A percentile compares a stretch with the other conserved stretches of the same genome.
These are phyloP conservation scores for Pseudochromis fuscus DNA, from an alignment of 2,797 vertebrate genomes.

Conservation along the genomic window DNA sequence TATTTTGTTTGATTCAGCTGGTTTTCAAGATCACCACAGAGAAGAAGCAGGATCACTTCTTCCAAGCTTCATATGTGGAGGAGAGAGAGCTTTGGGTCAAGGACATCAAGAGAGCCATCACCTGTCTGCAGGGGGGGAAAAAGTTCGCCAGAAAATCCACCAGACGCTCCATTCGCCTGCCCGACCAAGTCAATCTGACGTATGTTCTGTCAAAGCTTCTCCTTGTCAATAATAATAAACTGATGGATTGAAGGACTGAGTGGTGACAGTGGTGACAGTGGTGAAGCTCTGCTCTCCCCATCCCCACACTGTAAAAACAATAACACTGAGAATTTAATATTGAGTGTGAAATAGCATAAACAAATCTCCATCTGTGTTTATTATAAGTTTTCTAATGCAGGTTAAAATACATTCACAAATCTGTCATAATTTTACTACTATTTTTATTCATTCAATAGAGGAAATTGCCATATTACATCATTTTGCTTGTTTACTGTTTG, in stretches of 20 bases:
- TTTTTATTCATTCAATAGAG: no score
- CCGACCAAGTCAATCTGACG: slow-evolving; percentile 91
- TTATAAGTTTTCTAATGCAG: no score
- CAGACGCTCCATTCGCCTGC: slow-evolving; percentile 91
- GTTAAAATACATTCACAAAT: no score
- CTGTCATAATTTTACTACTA: no score
- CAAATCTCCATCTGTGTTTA: no score
- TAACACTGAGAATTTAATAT: no score
- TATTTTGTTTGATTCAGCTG: slow-evolving; percentile 79
- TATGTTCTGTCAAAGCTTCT: slow-evolving; percentile 59
- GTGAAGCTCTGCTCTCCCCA: no score
- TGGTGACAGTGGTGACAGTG: no score
- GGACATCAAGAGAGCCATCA: slow-evolving; percentile 91
- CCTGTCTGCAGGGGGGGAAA: slow-evolving; percentile 88
- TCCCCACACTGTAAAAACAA: no score
- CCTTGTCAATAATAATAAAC: not conserved
- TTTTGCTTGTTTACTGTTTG: no score
- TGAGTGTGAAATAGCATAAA: no score
- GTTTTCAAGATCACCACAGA: slow-evolving; percentile 92
- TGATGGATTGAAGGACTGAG: not conserved
- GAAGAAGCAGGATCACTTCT: slow-evolving; percentile 96
- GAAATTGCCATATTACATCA: no score
- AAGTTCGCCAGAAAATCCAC: slow-evolving; percentile 96
- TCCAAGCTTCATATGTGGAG: slow-evolving; percentile 93
- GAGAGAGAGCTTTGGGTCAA: slow-evolving; percentile 95